A percentile compares a stretch with the other conserved stretches of the same genome.
Conservation (phyloP, 2,113 vertebrate species). For the Alexandromys fortis region DNA sequence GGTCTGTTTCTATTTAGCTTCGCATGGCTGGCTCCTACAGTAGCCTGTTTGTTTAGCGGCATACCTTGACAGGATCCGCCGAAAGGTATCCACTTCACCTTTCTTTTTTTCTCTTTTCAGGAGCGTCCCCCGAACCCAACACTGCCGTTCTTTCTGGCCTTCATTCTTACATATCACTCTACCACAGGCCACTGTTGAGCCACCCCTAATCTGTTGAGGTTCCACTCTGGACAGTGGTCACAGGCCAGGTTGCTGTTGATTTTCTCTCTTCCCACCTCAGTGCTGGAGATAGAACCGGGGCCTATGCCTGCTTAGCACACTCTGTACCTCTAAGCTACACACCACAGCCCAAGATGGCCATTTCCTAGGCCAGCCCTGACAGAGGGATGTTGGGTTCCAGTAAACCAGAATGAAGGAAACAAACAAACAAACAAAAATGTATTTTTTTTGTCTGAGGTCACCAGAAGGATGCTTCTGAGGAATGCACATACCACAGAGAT, state of each 20-base stretch:
- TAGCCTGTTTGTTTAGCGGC: no score
- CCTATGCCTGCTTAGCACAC: neutral
- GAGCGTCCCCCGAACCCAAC: neutral
- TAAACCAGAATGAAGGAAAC: neutral
- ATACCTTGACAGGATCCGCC: no score
- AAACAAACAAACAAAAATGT: neutral
- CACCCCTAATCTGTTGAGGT: neutral
- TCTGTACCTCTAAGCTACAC: neutral
- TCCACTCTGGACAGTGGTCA: neutral
- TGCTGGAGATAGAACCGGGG: neutral
- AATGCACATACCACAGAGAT: neutral
- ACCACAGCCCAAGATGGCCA: neutral
- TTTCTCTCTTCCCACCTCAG: neutral
- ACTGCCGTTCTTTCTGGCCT: neutral
- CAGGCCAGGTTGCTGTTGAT: neutral
- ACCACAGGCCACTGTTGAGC: neutral
- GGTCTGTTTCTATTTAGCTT: no score
- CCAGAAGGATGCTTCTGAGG: no score
- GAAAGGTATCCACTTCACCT: no score
- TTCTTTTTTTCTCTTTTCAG: no score
- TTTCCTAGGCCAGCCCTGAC: neutral
- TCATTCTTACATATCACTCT: rapidly evolving
- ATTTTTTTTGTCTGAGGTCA: neutral
- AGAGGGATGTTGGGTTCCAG: neutral
- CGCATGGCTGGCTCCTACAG: no score